Evolutionary conservation across 2,113 vertebrate genomes (phyloP).

Genomic region (Marmota monax): DNA sequence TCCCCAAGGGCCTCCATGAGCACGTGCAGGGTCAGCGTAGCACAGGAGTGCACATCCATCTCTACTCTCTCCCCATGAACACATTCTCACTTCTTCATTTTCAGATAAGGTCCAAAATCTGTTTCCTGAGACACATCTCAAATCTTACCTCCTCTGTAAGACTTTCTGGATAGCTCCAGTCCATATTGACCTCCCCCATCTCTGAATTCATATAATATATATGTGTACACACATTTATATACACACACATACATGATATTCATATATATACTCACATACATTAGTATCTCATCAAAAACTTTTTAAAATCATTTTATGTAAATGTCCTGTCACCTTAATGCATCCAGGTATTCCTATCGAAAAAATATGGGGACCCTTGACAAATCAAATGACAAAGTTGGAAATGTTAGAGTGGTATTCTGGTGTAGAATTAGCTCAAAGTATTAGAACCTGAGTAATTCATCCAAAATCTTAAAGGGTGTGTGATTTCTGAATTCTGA

Average conservation of each 20-base stretch:
- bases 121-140: neutral
- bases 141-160: neutral
- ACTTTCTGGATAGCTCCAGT: neutral
- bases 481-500: conserved; percentile 7
- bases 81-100: neutral
- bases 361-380: neutral
- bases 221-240: neutral
- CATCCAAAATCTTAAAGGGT: neutral
- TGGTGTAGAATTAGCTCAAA: neutral
- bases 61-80: neutral
- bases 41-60: fast-evolving
- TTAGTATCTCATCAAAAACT: neutral
- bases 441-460: neutral
- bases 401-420: neutral
- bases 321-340: neutral
- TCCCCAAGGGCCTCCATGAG: neutral
- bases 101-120: neutral
- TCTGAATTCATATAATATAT: neutral
- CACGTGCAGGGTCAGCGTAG: neutral
- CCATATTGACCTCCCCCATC: neutral
- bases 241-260: too few relatives aligned
- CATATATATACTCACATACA: too few relatives aligned
- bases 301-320: neutral
- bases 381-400: neutral
- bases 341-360: neutral